Percentiles rank a stretch among this genome's conserved stretches.
phyloP scores from a whole-genome alignment of 2,888 invertebrate genomes.

The Smittia aterrima region DNA sequence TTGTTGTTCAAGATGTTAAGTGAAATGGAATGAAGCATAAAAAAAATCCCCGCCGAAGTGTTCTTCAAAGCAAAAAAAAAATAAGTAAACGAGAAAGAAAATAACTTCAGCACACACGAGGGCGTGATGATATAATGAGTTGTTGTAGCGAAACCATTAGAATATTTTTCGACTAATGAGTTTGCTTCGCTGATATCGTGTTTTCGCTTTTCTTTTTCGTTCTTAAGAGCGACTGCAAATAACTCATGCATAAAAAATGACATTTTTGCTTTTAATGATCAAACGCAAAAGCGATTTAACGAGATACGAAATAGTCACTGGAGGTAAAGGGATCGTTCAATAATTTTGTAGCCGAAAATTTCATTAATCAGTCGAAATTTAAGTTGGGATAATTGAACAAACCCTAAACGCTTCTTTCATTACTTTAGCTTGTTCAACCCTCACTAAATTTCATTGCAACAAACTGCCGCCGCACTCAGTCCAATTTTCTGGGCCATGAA shows the following conservation, averaged over 20 bases:
- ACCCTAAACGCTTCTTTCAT: no score
- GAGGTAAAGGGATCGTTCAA: neutral
- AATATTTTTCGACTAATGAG: conserved; percentile 37
- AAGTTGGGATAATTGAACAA: no score
- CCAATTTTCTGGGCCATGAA: conserved; percentile 25
- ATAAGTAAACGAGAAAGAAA: neutral
- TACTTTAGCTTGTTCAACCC: no score
- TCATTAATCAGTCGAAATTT: no score
- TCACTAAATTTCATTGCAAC: neutral
- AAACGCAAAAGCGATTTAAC: conserved; percentile 21
- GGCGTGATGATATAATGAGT: conserved; percentile 38
- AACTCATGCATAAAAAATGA: conserved; percentile 36
- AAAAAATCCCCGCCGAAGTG: conserved; percentile 10
- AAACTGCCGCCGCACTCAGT: neutral
- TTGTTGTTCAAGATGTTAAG: conserved; percentile 35
- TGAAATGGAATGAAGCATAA: conserved; percentile 36
- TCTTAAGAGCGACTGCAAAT: conserved; percentile 2
- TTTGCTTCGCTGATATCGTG: conserved; percentile 32
- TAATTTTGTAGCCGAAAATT: no score
- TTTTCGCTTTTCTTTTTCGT: neutral
- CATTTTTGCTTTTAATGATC: conserved; percentile 34
- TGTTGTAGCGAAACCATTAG: conserved; percentile 30
- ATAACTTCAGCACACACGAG: conserved; percentile 26
- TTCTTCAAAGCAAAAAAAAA: conserved; percentile 12
- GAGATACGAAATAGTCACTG: neutral